These are phyloP conservation scores for Rhinopithecus roxellana DNA, from an alignment of 2,113 vertebrate genomes.

Conservation along the genomic window DNA sequence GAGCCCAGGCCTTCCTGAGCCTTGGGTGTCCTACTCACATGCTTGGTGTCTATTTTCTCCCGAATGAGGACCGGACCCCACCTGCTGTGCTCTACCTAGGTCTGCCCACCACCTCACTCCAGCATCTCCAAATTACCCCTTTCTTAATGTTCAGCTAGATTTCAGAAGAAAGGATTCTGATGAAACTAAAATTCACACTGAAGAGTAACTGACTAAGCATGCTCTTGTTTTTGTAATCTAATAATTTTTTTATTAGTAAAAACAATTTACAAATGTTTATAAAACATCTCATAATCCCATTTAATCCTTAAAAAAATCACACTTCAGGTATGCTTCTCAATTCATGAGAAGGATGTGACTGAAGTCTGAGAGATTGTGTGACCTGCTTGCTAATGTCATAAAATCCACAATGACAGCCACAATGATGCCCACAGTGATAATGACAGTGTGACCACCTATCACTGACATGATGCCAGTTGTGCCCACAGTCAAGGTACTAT, in stretches of 20 bases:
- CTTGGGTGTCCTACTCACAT: background rate
- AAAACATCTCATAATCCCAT: background rate
- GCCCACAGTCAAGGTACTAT: background rate
- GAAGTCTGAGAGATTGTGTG: background rate
- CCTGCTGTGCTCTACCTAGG: background rate
- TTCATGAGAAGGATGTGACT: background rate
- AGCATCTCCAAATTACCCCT: background rate
- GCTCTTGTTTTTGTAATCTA: background rate
- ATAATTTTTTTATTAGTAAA: background rate
- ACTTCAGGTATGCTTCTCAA: background rate
- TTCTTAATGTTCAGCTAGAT: background rate
- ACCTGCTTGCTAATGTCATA: background rate
- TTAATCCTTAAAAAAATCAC: constrained; percentile 25
- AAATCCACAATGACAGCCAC: background rate
- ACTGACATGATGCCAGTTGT: background rate
- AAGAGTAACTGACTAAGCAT: background rate
- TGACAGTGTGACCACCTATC: no score
- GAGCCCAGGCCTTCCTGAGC: background rate
- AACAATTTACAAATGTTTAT: background rate
- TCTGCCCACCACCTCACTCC: background rate
- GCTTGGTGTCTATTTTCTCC: background rate
- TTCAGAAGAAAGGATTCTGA: background rate
- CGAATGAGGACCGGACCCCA: background rate
- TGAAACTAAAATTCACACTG: background rate
- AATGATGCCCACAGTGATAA: fast-evolving